phyloP scores from a whole-genome alignment of 2,113 vertebrate genomes.

The chimpanzee (Pan troglodytes) region NHGRI_mPanTro3-v2.1_pri NC_086015.1:147261501-147262000 shows the following conservation, averaged over 20 bases:
- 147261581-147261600: neutral
- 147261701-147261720: neutral
- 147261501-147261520: neutral
- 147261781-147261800: neutral
- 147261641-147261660: neutral
- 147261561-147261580: neutral
- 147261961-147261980: constrained; percentile 1
- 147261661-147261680: neutral
- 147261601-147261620: neutral
- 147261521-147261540: neutral
- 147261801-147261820: constrained; percentile 34
- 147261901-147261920: constrained; percentile 9
- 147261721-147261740: neutral
- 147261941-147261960: neutral
- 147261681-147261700: constrained; percentile 4
- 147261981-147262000: neutral
- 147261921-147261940: neutral
- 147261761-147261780: constrained; percentile 16
- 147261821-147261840: constrained; percentile 37
- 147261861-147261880: constrained; percentile 14
- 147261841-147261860: neutral
- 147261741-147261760: neutral
- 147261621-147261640: neutral
- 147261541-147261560: neutral
- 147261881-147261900: neutral